Conservation (phyloP, 30 jellyfish, hydroid and myxozoan species). For the Aurelia sp. region DNA sequence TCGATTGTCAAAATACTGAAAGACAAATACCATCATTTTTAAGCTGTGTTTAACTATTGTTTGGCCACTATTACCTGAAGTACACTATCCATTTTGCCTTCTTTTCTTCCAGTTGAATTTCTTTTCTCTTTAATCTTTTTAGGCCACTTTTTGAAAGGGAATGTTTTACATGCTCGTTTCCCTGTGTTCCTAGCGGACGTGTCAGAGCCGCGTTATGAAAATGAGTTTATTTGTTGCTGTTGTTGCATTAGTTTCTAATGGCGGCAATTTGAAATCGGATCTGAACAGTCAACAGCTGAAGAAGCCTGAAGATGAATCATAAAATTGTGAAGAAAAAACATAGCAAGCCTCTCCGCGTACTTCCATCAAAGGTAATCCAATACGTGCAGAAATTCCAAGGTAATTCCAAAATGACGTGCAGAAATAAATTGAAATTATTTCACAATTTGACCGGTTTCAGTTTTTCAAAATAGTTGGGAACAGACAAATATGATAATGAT, state of each 20-base stretch:
- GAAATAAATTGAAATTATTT: no score
- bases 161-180: constrained; percentile 1
- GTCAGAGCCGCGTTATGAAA: constrained; percentile 41
- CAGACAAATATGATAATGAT: no score
- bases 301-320: neutral
- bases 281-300: neutral
- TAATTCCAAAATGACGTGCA: no score
- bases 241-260: neutral
- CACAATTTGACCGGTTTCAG: no score
- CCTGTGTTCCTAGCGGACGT: constrained; percentile 53
- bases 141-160: constrained; percentile 9
- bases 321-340: neutral
- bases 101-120: no score
- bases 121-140: neutral
- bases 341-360: neutral
- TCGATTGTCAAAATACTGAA: no score
- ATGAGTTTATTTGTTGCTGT: constrained; percentile 13
- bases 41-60: no score
- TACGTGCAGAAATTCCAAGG: no score
- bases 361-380: constrained; percentile 10
- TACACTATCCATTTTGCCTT: constrained; percentile 14
- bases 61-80: constrained; percentile 7
- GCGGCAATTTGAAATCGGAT: constrained; percentile 16
- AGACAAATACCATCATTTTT: no score
- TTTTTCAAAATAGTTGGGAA: no score